These are phyloP conservation scores for Aphis craccivora DNA, from an alignment of 1,140 invertebrate genomes.

Conservation along the genomic window DNA sequence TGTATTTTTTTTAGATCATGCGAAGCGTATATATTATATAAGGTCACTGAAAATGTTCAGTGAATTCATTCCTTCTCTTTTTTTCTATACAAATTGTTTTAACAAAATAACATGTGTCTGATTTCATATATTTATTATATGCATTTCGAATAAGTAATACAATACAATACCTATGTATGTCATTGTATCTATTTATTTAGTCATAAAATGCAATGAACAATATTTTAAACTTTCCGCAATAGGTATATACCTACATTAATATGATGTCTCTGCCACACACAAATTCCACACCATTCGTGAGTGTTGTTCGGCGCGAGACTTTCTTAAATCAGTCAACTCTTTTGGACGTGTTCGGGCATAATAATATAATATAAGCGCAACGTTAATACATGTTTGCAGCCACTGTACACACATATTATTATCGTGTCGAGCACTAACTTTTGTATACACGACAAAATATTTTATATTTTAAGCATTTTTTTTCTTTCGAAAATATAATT, in stretches of 20 bases:
- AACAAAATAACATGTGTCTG: background rate
- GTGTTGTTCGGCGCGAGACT: background rate
- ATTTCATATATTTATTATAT: background rate
- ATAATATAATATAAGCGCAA: background rate
- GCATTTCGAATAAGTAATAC: too few species aligned
- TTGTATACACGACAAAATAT: background rate
- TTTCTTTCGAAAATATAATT: background rate
- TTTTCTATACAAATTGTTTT: background rate
- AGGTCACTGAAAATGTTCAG: background rate
- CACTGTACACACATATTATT: background rate
- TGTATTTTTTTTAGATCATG: background rate
- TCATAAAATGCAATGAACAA: background rate
- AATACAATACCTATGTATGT: too few species aligned
- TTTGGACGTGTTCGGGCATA: background rate
- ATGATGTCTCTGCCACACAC: background rate
- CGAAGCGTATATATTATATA: background rate
- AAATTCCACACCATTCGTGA: background rate
- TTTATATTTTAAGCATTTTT: background rate
- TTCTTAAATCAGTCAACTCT: background rate
- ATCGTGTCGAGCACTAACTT: background rate
- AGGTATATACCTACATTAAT: background rate
- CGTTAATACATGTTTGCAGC: background rate
- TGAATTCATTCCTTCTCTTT: background rate
- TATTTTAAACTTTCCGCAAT: background rate
- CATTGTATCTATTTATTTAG: too few species aligned